Percentiles rank a stretch among this genome's conserved stretches.
Evolutionary conservation across 2,113 vertebrate species (phyloP).

Genomic region (Coptodon bakossiorum): DNA sequence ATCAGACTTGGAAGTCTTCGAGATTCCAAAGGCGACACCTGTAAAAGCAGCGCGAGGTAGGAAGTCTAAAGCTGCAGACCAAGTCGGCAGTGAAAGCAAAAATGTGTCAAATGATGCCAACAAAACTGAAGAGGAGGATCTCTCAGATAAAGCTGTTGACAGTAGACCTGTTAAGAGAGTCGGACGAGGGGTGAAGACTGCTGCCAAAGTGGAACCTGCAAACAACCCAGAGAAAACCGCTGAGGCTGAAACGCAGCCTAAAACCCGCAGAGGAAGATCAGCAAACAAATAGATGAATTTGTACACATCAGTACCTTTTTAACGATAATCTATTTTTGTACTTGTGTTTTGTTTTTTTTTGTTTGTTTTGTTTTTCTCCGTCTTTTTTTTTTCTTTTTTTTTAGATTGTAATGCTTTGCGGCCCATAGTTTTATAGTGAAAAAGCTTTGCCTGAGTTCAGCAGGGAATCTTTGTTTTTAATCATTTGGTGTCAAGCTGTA

Average conservation of each 20-base stretch:
- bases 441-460: background rate
- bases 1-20: background rate
- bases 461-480: conserved; percentile 18
- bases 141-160: conserved; percentile 35
- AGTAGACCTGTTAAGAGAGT: conserved; percentile 34
- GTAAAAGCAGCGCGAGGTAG: conserved; percentile 19
- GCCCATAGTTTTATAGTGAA: conserved; percentile 3
- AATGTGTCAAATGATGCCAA: background rate
- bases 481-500: background rate
- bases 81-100: background rate
- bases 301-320: background rate
- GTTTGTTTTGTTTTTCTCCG: rapidly evolving
- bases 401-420: background rate
- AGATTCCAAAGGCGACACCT: conserved; percentile 2
- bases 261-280: conserved; percentile 46
- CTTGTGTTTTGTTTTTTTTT: rapidly evolving
- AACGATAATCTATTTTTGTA: background rate
- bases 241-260: conserved; percentile 29
- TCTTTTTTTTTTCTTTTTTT: background rate
- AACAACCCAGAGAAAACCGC: background rate
- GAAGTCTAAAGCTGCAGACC: conserved; percentile 7
- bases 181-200: conserved; percentile 22
- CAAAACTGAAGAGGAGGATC: conserved; percentile 53
- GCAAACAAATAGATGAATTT: conserved; percentile 48
- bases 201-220: background rate